Base-by-base conservation (phyloP, 1,140 invertebrate genomes). In the Nilaparvata lugens region DNA sequence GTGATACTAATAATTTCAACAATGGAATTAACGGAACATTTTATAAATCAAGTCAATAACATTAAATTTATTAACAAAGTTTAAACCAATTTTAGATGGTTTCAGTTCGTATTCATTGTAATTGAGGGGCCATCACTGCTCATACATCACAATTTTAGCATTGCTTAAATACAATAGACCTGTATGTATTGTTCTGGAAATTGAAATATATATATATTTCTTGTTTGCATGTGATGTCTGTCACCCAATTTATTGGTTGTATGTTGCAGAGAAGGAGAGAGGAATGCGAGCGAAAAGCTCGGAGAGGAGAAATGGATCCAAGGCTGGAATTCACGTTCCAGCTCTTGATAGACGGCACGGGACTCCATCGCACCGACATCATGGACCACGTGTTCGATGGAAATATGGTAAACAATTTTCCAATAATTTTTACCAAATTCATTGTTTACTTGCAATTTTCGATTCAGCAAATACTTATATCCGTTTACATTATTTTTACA, bases 301-400 rank as follows among this genome's bases (percentile, higher is more conserved):
- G 89, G 19, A 78, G 89, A 45, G 89, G 89, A 72, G 90, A 93
- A 71, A 91, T 92, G 86, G 90, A 92, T 73, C 89, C 89, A 63
- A 80, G 89, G 45, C 74, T 92, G 77, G 89, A 93, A 76, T 93
- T 91, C 72, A 85, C 87, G 23, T 92, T 93, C 74, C 89, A 92
- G 70, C 78, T 92, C 25, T 77, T 92, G 58, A 88, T 91, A 67
- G 88, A 91, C 65, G 87, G 84, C 25, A 91, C 89, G 0, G 84
- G 84, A 18, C 72, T 91, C 38, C 81, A 85, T 1, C 75, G 88
- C 59, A 85, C 89, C 69, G 86, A 91, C 68, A 86, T 92, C 48
- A 91, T 93, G 88, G 88, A 93, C 70, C 84, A 91, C 69, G 88
- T 91, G 16, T 91, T 92, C 70, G 88, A 91, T 71, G 87, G 88